Evolutionary conservation across 2,797 vertebrate species (phyloP).

Genomic region (Chaenodraco wilsoni): DNA sequence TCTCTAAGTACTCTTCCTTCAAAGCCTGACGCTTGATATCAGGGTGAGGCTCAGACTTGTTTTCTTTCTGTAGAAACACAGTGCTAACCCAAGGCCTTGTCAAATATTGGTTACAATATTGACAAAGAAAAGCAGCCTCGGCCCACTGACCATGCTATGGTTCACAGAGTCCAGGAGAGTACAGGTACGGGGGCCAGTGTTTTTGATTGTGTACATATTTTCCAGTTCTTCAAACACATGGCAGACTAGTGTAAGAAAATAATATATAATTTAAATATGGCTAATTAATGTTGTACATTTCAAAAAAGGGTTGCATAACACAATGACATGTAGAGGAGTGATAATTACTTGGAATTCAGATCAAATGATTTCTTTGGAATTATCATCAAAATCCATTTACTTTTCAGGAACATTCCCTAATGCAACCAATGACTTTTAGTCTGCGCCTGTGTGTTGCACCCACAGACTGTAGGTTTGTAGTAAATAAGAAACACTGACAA

Average conservation of each 20-base stretch:
- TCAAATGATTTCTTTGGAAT: neutral
- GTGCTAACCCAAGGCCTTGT: conserved; percentile 33
- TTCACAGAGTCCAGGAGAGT: conserved; percentile 9
- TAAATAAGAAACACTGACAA: too few species aligned
- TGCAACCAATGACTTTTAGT: neutral
- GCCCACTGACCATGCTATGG: conserved; percentile 3
- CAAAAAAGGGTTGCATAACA: neutral
- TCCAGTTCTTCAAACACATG: neutral
- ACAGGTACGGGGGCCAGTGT: neutral
- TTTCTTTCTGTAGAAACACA: conserved; percentile 57
- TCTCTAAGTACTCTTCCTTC: conserved; percentile 39
- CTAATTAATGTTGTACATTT: neutral
- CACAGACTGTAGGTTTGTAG: too few species aligned
- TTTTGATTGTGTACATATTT: conserved; percentile 15
- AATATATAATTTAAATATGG: neutral
- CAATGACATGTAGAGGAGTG: neutral
- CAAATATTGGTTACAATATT: conserved; percentile 61
- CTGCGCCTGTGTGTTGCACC: too few species aligned
- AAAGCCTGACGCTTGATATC: conserved; percentile 41
- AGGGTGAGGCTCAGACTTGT: conserved; percentile 43
- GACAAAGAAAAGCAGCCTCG: conserved; percentile 24
- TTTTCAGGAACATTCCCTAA: neutral
- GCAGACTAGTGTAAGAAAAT: neutral
- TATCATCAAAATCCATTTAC: neutral
- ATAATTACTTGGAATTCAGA: neutral